Evolutionary conservation across 2,888 invertebrate genomes (phyloP), one percentile per base, ranked within the genome.

Genomic region (Conistra vaccinii): DNA sequence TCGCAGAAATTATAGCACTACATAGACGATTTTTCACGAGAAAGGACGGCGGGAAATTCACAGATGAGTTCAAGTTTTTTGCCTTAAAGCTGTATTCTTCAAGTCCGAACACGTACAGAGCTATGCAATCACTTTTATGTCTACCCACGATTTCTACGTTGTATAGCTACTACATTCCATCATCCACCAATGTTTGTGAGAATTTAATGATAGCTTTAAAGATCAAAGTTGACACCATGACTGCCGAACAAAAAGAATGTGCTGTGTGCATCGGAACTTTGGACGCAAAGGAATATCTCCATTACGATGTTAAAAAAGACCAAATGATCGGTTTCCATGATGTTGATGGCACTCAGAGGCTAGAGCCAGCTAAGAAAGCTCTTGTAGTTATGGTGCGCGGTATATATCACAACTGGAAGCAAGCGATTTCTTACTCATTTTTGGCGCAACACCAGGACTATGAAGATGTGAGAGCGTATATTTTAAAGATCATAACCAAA

Each of bases 241-340:
- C 75, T 9, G 65, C 63, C 9, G 68, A 57, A 17, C 82, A 88
- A 61, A 88, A 79, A 70, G 79, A 86, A 66, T 87, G 87, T 45
- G 81, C 85, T 6, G 63, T 89, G 17, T 77, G 88, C 48, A 51
- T 89, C 23, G 80, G 80, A 9, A 65, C 78, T 23, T 51, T 82
- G 20, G 57, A 60, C 2, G 29, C 85, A 2, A 84, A 74, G 55
- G 75, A 77, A 20, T 58, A 78, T 32, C 72, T 89, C 7, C 71
- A 77, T 55, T 89, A 89, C 51, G 78, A 89, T 63, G 68, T 68
- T 10, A 66, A 69, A 7, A 68, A 74, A 57, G 88, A 88, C 29
- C 70, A 73, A n/a, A 68, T 89, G 1, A 67, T 72, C 23, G 89
- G 89, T 32, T 85, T 89, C 3, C 83, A 87, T 57, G 83, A 88